Evolutionary conservation across 1,140 invertebrate species (phyloP).

Genomic region (Meloidogyne chitwoodi): DNA sequence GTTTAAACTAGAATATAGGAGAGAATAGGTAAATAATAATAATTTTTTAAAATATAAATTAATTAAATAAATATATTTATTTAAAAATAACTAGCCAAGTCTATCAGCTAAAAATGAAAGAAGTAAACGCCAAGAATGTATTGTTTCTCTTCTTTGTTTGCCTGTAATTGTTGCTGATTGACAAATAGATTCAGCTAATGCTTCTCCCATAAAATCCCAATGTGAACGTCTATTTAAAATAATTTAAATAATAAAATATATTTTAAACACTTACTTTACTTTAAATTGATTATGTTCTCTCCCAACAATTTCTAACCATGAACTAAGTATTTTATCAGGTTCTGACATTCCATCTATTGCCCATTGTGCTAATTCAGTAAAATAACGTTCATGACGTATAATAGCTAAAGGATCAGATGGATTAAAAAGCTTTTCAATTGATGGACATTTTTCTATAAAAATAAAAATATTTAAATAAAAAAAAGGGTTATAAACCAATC

Average conservation of each 20-base stretch:
- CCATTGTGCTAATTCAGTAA: constrained; percentile 5
- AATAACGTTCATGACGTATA: constrained; percentile 12
- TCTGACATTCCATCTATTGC: constrained; percentile 6
- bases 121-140: constrained; percentile 15
- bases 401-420: neutral
- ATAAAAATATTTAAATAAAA: neutral
- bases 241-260: neutral
- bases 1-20: neutral
- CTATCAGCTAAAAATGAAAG: constrained; percentile 14
- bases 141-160: constrained; percentile 6
- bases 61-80: neutral
- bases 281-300: constrained; percentile 5
- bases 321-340: neutral
- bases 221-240: neutral
- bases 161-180: constrained; percentile 4
- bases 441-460: constrained; percentile 2
- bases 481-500: neutral
- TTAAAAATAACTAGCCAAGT: neutral
- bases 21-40: neutral
- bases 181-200: constrained; percentile 8
- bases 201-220: constrained; percentile 16
- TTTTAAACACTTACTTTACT: neutral
- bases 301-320: constrained; percentile 14
- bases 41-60: neutral
- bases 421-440: constrained; percentile 2